A percentile compares a stretch with the other conserved stretches of the same genome.
These are phyloP conservation scores for Xenopus tropicalis DNA, from an alignment of 2,113 vertebrate genomes.

Conservation along the genomic window UCB_Xtro_10.0 CM004452.2:34195001-34195500, in stretches of 20 bases:
- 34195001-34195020: no score
- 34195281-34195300: slow-evolving; percentile 15
- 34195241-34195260: slow-evolving; percentile 8
- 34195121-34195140: not conserved
- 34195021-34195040: no score
- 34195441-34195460: no score
- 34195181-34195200: slow-evolving; percentile 8
- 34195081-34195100: no score
- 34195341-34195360: not conserved
- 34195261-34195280: slow-evolving; percentile 19
- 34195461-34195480: no score
- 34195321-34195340: slow-evolving; percentile 20
- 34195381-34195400: not conserved
- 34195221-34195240: not conserved
- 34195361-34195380: not conserved
- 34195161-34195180: not conserved
- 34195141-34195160: not conserved
- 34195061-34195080: no score
- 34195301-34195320: not conserved
- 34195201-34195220: not conserved
- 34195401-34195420: not conserved
- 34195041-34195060: no score
- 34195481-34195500: no score
- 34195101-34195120: not conserved
- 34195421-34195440: not conserved